These are phyloP conservation scores for Agelas oroides DNA, from an alignment of 37 sponge, comb jelly and placozoan genomes.

Conservation along the genomic window DNA sequence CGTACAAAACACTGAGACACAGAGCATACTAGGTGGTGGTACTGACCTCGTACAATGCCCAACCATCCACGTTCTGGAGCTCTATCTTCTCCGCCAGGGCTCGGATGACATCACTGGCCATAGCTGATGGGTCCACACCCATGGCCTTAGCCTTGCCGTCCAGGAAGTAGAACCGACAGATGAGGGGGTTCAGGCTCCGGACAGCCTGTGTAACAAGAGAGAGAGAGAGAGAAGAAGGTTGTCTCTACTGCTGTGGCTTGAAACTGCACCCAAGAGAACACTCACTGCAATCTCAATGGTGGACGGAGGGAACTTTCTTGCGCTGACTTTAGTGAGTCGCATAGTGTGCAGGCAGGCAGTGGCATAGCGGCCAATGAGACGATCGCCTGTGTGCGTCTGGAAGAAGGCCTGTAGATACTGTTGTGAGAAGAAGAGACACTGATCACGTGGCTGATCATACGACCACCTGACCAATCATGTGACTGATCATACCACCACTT, in stretches of 20 bases:
- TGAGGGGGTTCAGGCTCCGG: slow-evolving; percentile 79
- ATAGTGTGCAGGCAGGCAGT: slow-evolving; percentile 73
- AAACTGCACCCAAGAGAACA: too few species aligned
- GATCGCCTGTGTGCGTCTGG: slow-evolving; percentile 42
- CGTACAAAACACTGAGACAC: too few species aligned
- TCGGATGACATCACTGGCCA: slow-evolving; percentile 84
- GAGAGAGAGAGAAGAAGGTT: background rate
- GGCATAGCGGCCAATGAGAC: slow-evolving; percentile 64
- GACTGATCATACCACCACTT: too few species aligned
- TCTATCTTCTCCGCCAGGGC: slow-evolving; percentile 89
- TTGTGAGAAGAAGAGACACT: background rate
- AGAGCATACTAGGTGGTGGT: too few species aligned
- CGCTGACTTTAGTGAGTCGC: slow-evolving; percentile 76
- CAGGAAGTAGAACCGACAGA: slow-evolving; percentile 97
- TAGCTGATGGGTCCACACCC: slow-evolving; percentile 87
- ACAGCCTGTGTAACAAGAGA: slow-evolving; percentile 66
- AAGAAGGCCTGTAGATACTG: slow-evolving; percentile 92
- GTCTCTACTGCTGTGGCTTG: too few species aligned
- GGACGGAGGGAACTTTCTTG: slow-evolving; percentile 85
- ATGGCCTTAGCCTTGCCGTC: slow-evolving; percentile 97
- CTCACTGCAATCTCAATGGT: slow-evolving; percentile 94
- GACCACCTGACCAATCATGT: too few species aligned
- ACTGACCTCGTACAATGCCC: slow-evolving; percentile 94
- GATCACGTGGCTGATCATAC: background rate
- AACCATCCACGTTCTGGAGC: slow-evolving; percentile 89